Percentiles rank a stretch among this genome's conserved stretches.
These are phyloP conservation scores for Conops quadrifasciatus DNA, from an alignment of 2,888 invertebrate genomes.

Conservation along the genomic window DNA sequence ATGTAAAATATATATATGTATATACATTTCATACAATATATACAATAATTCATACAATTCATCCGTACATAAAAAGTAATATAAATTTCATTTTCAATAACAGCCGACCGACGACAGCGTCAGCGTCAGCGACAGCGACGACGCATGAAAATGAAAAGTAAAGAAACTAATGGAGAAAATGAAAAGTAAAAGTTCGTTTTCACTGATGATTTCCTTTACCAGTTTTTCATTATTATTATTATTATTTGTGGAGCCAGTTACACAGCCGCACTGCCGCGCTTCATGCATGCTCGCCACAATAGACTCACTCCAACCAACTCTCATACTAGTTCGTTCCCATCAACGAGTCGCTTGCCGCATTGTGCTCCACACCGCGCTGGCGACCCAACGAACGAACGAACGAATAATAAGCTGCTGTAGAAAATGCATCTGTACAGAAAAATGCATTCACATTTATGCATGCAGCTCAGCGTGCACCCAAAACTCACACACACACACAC, in stretches of 20 bases:
- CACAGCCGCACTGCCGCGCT: constrained; percentile 26
- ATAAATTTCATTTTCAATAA: constrained; percentile 30
- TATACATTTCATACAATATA: neutral
- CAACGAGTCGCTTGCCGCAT: neutral
- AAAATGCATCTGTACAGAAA: constrained; percentile 26
- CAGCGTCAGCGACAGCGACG: neutral
- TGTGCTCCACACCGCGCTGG: neutral
- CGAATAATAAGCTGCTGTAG: constrained; percentile 4
- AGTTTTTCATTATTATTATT: constrained; percentile 10
- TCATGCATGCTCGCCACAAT: neutral
- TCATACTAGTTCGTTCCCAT: constrained; percentile 9
- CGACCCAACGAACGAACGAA: neutral
- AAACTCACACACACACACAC: neutral
- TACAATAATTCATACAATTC: no score
- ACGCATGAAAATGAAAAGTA: constrained; percentile 27
- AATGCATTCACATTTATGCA: constrained; percentile 19
- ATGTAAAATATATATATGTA: no score
- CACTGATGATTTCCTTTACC: constrained; percentile 49
- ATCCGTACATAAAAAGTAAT: neutral
- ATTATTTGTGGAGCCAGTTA: neutral
- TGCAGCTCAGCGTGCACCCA: neutral
- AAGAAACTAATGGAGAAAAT: constrained; percentile 37
- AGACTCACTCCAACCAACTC: neutral
- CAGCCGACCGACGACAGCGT: neutral
- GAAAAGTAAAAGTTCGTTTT: constrained; percentile 64